phyloP scores from a whole-genome alignment of 2,888 invertebrate species.

The Hofmannophila pseudospretella region DNA sequence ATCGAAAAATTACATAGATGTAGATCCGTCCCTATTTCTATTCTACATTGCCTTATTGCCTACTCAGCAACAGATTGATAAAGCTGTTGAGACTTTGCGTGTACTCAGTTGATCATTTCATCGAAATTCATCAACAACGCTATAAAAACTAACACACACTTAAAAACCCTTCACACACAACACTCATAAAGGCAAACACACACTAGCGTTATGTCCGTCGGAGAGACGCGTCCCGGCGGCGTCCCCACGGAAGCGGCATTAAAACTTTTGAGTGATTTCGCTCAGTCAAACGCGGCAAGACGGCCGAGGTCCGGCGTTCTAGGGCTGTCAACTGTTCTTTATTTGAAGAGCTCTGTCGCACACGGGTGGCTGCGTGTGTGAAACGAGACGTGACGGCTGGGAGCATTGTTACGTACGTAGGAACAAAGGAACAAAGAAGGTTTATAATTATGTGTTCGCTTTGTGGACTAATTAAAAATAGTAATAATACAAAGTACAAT shows the following conservation, averaged over 20 bases:
- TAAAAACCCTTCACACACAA: conserved; percentile 11
- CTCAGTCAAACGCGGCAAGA: conserved; percentile 73
- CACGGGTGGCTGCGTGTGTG: conserved; percentile 3
- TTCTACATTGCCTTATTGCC: too few species aligned
- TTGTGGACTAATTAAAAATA: neutral
- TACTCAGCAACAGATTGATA: too few species aligned
- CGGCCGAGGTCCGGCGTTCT: conserved; percentile 47
- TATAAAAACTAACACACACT: neutral
- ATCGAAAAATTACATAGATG: too few species aligned
- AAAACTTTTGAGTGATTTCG: conserved; percentile 77
- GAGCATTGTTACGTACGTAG: neutral
- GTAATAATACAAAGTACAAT: too few species aligned
- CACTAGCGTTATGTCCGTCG: conserved; percentile 27
- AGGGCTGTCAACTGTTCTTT: conserved; percentile 23
- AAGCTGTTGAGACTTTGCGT: too few species aligned
- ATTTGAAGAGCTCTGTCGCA: conserved; percentile 5
- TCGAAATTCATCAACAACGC: neutral
- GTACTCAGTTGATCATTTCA: too few species aligned
- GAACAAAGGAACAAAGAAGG: neutral
- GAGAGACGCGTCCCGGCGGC: conserved; percentile 54
- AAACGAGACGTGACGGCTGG: conserved; percentile 1
- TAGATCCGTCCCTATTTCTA: too few species aligned
- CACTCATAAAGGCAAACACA: conserved; percentile 36
- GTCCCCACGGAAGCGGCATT: conserved; percentile 71
- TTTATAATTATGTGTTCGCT: too few species aligned